Evolutionary conservation across 2,797 vertebrate genomes (phyloP).

Genomic region (Pipistrellus pygmaeus): DNA sequence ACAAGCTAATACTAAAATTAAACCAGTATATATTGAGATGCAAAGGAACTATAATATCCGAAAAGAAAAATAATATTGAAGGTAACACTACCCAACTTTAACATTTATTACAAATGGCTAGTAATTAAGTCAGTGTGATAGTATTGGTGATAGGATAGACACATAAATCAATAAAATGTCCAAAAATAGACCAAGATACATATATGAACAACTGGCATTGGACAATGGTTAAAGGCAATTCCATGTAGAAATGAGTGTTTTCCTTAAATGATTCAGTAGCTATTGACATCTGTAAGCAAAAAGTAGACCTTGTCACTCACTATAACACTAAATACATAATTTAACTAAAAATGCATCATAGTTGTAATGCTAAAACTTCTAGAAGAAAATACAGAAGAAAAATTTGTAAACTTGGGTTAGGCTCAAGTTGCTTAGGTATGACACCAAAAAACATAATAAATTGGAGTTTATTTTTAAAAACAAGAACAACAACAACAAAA

Average conservation of each 20-base stretch:
- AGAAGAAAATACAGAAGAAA: neutral
- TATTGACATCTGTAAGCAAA: neutral
- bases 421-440: neutral
- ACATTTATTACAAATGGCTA: neutral
- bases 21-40: neutral
- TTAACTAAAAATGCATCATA: neutral
- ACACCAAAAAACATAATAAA: neutral
- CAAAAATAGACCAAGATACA: neutral
- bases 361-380: neutral
- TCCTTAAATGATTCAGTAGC: neutral
- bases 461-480: neutral
- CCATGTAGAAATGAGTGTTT: neutral
- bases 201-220: neutral
- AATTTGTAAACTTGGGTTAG: neutral
- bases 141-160: neutral
- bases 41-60: neutral
- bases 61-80: neutral
- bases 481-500: neutral
- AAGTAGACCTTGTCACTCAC: neutral
- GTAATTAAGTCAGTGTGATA: neutral
- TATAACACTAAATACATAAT: neutral
- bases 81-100: neutral
- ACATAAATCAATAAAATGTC: neutral
- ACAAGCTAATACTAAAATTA: slow-evolving; percentile 7
- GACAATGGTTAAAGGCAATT: neutral